Conservation (phyloP, 2,797 vertebrate species). For the Tympanoctomys barrerae region DNA sequence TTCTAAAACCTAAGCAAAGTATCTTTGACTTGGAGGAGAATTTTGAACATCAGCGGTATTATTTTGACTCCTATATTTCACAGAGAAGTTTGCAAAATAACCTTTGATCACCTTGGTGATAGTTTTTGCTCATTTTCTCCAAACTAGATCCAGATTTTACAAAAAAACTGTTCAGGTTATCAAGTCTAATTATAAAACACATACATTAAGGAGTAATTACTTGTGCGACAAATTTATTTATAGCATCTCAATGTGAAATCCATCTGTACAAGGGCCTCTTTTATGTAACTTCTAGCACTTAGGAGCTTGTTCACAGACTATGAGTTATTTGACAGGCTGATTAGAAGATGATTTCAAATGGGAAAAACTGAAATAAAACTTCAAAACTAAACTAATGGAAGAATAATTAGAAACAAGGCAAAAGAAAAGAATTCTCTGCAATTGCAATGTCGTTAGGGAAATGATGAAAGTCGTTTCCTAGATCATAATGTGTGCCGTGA, state of each 20-base stretch:
- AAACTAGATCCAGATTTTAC: conserved; percentile 40
- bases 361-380: background rate
- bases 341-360: background rate
- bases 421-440: background rate
- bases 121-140: conserved; percentile 29
- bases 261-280: background rate
- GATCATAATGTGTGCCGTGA: background rate
- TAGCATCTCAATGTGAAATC: conserved; percentile 4
- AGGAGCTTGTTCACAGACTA: conserved; percentile 11
- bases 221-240: conserved; percentile 18
- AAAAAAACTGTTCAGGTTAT: conserved; percentile 44
- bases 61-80: background rate
- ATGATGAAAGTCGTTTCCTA: background rate
- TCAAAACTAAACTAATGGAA: background rate
- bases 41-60: background rate
- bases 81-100: background rate
- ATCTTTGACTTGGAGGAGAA: background rate
- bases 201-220: conserved; percentile 17
- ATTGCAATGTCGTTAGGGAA: conserved; percentile 1
- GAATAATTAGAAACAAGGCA: background rate
- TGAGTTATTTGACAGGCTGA: background rate
- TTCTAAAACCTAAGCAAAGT: background rate
- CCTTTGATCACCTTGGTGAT: background rate
- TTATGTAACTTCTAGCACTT: conserved; percentile 10
- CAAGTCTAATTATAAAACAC: conserved; percentile 17